A percentile compares a stretch with the other conserved stretches of the same genome.
These are phyloP conservation scores for Xestia xanthographa DNA, from an alignment of 2,888 invertebrate species.

Conservation along the genomic window DNA sequence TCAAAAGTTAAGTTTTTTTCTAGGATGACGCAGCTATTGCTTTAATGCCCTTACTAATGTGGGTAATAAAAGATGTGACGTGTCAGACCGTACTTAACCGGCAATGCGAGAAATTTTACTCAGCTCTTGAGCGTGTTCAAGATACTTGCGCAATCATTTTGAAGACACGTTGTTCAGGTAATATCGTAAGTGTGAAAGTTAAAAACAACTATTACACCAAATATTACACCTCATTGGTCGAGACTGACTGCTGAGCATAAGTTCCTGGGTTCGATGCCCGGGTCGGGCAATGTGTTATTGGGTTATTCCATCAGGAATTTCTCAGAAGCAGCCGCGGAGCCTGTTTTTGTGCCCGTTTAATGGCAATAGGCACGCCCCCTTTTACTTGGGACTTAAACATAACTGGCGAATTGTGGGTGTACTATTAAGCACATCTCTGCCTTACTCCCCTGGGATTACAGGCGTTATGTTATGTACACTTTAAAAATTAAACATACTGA, in stretches of 20 bases:
- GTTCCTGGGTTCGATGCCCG: too few relatives aligned
- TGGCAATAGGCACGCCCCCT: too few relatives aligned
- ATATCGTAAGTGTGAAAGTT: too few relatives aligned
- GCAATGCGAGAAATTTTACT: conserved; percentile 4
- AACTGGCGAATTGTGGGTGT: too few relatives aligned
- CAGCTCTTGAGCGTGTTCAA: background rate
- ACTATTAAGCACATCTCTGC: too few relatives aligned
- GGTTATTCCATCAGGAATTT: too few relatives aligned
- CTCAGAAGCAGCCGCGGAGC: too few relatives aligned
- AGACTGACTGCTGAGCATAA: background rate
- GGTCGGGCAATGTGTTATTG: background rate
- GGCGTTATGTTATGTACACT: too few relatives aligned
- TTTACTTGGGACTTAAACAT: too few relatives aligned
- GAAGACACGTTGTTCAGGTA: conserved; percentile 8
- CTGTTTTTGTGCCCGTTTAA: too few relatives aligned
- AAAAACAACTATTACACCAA: background rate
- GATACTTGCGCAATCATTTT: conserved; percentile 15
- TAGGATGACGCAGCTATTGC: background rate
- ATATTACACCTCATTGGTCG: too few relatives aligned
- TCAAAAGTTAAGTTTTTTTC: background rate
- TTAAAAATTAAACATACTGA: background rate
- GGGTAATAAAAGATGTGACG: background rate
- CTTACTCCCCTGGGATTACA: too few relatives aligned
- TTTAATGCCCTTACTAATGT: background rate
- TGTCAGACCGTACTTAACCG: background rate